These are phyloP conservation scores for Gallinago paraguaiae DNA, from an alignment of 2,113 vertebrate species.

Conservation along the genomic window DNA sequence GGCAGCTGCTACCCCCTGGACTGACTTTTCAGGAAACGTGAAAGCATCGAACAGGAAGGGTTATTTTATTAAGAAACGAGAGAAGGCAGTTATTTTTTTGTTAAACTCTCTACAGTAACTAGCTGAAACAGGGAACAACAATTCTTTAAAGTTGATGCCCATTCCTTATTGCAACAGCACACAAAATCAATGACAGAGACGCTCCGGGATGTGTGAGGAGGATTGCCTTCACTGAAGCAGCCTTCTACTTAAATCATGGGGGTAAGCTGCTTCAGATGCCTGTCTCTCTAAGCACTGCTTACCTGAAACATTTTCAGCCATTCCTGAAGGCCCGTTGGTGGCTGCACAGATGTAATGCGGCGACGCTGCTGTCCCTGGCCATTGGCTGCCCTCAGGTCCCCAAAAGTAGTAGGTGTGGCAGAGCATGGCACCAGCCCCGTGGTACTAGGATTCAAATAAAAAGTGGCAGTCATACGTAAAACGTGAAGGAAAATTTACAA, in stretches of 20 bases:
- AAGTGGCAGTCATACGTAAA: neutral
- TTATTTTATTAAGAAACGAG: neutral
- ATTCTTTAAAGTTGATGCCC: neutral
- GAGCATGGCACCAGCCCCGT: conserved; percentile 96
- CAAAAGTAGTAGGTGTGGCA: conserved; percentile 96
- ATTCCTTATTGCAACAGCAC: neutral
- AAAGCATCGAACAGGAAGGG: neutral
- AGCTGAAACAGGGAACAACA: neutral
- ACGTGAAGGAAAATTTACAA: neutral
- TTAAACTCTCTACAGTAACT: neutral
- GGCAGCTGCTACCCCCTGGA: neutral
- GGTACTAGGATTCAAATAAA: conserved; percentile 77
- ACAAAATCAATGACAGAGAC: neutral
- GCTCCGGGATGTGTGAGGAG: neutral
- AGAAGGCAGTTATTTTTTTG: neutral
- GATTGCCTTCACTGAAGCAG: neutral
- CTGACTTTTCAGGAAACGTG: neutral
- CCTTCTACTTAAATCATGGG: neutral
- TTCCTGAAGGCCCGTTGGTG: conserved; percentile 95
- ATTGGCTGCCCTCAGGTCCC: conserved; percentile 94
- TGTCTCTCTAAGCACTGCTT: neutral
- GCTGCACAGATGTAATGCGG: conserved; percentile 94
- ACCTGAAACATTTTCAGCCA: conserved; percentile 99
- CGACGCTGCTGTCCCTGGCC: conserved; percentile 95
- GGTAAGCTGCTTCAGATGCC: neutral